Evolutionary conservation across 1,140 invertebrate genomes (phyloP).

Genomic region (Bradysia coprophila): DNA sequence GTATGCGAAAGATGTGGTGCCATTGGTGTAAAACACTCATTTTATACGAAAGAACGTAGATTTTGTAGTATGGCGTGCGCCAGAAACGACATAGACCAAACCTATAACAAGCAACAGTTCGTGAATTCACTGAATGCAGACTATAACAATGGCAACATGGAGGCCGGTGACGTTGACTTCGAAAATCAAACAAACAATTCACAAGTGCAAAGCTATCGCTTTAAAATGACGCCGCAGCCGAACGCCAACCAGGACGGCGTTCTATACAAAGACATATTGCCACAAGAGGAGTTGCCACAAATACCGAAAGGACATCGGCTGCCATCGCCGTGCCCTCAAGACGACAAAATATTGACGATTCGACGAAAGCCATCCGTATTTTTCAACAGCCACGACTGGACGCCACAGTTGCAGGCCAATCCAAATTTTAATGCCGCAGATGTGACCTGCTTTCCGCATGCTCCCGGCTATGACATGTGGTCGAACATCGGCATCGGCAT

Average conservation of each 20-base stretch:
- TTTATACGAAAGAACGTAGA: constrained; percentile 68
- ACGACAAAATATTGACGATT: constrained; percentile 27
- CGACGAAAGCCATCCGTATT: constrained; percentile 34
- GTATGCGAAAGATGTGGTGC: constrained; percentile 79
- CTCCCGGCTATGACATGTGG: constrained; percentile 82
- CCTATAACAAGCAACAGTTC: not conserved
- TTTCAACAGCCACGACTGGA: constrained; percentile 66
- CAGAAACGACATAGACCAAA: constrained; percentile 11
- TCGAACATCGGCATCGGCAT: constrained; percentile 83
- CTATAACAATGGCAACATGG: not conserved
- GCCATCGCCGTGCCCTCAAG: constrained; percentile 18
- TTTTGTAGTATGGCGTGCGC: constrained; percentile 64
- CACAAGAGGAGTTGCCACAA: constrained; percentile 27
- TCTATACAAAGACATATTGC: constrained; percentile 23
- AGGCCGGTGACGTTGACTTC: constrained; percentile 15
- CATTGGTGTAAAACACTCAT: constrained; percentile 75
- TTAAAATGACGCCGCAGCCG: constrained; percentile 15
- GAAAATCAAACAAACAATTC: constrained; percentile 18
- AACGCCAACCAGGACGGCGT: constrained; percentile 2
- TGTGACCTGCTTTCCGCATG: constrained; percentile 80
- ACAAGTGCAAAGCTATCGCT: constrained; percentile 22
- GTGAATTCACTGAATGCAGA: not conserved
- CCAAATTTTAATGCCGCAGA: constrained; percentile 67
- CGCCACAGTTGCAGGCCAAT: constrained; percentile 49
- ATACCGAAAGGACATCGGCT: constrained; percentile 22